Conservation (phyloP, 2,888 invertebrate genomes). For the Hydrotaea cyrtoneurina region DNA sequence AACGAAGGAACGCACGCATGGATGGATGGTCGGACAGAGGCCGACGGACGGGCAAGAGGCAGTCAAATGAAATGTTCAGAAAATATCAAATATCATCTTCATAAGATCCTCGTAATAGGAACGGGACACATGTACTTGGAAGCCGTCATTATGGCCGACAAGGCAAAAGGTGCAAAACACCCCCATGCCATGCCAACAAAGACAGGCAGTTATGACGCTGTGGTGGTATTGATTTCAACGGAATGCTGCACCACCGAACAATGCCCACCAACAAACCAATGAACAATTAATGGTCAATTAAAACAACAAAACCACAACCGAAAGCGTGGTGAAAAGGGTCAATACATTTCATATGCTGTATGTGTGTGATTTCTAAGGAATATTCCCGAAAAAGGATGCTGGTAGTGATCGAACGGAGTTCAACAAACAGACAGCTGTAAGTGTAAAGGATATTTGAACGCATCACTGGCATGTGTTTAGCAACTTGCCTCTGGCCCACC, state of each 20-base stretch:
- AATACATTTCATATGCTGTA: constrained; percentile 32
- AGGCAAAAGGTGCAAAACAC: constrained; percentile 65
- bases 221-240: constrained; percentile 47
- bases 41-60: constrained; percentile 16
- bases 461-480: too few species aligned
- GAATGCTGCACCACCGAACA: constrained; percentile 29
- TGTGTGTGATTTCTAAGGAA: constrained; percentile 34
- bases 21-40: not conserved
- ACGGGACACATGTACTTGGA: constrained; percentile 34
- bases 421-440: constrained; percentile 57
- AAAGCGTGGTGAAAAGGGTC: constrained; percentile 28
- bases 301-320: constrained; percentile 52
- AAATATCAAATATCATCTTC: constrained; percentile 63
- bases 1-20: not conserved
- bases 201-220: not conserved
- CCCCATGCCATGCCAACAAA: constrained; percentile 45
- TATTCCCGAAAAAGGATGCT: constrained; percentile 59
- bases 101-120: constrained; percentile 44
- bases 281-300: constrained; percentile 64
- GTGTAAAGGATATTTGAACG: constrained; percentile 55
- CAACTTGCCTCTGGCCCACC: not conserved
- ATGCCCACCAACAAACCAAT: constrained; percentile 14
- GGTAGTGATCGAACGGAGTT: constrained; percentile 54
- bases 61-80: not conserved
- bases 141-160: not conserved